Conservation (phyloP, 2,113 vertebrate species). For the Panurus biarmicus region DNA sequence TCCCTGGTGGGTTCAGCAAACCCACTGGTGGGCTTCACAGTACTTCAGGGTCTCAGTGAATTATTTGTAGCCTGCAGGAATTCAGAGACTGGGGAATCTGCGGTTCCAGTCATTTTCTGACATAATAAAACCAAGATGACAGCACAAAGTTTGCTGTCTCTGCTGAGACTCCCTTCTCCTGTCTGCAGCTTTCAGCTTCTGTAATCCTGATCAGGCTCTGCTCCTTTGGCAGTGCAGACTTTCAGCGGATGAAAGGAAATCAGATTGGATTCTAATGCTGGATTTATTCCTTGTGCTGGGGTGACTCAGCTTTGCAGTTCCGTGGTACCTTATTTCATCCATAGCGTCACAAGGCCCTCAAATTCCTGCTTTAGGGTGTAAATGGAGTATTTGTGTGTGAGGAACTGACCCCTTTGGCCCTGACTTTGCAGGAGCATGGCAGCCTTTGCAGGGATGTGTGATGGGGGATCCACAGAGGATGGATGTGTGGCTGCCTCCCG, state of each 20-base stretch:
- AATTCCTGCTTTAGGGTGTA: neutral
- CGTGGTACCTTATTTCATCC: neutral
- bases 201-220: neutral
- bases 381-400: neutral
- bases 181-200: neutral
- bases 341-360: accelerated
- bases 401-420: neutral
- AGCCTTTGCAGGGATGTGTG: constrained; percentile 98
- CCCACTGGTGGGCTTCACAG: neutral
- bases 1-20: neutral
- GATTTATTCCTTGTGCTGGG: neutral
- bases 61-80: neutral
- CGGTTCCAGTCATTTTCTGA: neutral
- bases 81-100: neutral
- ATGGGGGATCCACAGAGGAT: constrained; percentile 96
- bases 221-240: neutral
- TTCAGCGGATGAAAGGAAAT: neutral
- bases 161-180: neutral
- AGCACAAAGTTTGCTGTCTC: neutral
- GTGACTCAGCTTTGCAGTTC: neutral
- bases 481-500: constrained; percentile 94
- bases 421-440: constrained; percentile 99
- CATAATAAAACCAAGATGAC: neutral
- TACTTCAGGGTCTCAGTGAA: neutral
- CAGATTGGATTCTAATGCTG: neutral